A percentile compares a stretch with the other conserved stretches of the same genome.
These are phyloP conservation scores for Aurelia aurita complex sp. Pacific DNA, from an alignment of 30 jellyfish, hydroid and myxozoan species.

Conservation along the genomic window DNA sequence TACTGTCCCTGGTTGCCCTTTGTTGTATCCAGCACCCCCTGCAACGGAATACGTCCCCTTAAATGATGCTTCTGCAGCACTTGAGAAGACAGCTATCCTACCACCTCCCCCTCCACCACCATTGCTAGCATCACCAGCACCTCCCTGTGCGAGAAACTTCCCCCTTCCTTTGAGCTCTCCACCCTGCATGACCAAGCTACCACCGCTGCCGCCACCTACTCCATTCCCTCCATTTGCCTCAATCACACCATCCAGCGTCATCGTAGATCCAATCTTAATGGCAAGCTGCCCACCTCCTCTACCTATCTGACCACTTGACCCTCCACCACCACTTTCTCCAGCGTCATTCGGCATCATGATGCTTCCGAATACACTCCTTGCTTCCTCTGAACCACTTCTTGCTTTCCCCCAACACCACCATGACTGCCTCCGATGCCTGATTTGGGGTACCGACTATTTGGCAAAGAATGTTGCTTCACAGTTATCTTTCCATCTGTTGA, in stretches of 20 bases:
- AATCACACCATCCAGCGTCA: conserved; percentile 46
- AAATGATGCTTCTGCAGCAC: conserved; percentile 1
- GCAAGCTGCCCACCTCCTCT: conserved; percentile 56
- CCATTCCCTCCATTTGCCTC: conserved; percentile 49
- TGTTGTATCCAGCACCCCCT: conserved; percentile 45
- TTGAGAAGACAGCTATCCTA: conserved; percentile 38
- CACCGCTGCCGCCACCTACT: conserved; percentile 76
- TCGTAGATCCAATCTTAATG: conserved; percentile 5
- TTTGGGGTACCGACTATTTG: background rate
- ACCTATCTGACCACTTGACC: conserved; percentile 32
- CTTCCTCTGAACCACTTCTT: background rate
- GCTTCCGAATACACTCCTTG: conserved; percentile 24
- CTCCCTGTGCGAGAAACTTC: conserved; percentile 36
- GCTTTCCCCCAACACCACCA: conserved; percentile 57
- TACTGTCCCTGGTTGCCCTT: conserved; percentile 66
- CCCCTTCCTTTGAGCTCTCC: conserved; percentile 52
- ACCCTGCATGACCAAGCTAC: conserved; percentile 44
- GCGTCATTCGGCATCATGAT: conserved; percentile 21
- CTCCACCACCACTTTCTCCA: conserved; percentile 70
- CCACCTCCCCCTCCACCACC: conserved; percentile 83
- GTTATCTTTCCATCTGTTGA: conserved; percentile 37
- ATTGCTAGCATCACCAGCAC: conserved; percentile 38
- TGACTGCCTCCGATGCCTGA: conserved; percentile 46
- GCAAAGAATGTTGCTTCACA: conserved; percentile 46
- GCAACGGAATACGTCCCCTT: conserved; percentile 50